Base-by-base conservation (phyloP, 2,113 vertebrate genomes). In the Mormoops blainvillei region DNA sequence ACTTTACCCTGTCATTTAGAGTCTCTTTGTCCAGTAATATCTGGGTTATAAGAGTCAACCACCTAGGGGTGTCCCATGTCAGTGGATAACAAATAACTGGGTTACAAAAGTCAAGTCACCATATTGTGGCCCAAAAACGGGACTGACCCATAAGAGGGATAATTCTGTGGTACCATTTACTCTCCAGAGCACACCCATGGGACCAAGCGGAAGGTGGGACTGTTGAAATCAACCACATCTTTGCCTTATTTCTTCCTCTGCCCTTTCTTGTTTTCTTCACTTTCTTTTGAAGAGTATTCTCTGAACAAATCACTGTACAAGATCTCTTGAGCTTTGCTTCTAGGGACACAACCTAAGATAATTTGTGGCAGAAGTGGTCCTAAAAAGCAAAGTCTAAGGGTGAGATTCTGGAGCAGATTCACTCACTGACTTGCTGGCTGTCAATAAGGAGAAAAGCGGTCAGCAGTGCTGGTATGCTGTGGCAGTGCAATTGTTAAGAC, bases 221-320 rank as follows among this genome's bases (percentile, higher is more conserved):
- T 87, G 94, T 88, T 56, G n/a, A 95, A 88, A 93, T 18, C 20
- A 77, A 91, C 20, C 31, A 73, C 26, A 54, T 65, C 26, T 93
- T 91, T 91, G 52, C 48, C 38, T 90, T n/a, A 13, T 26, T 65
- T 88, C 48, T 74, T 86, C 58, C 41, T 78, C 19, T 63, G 31
- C 0, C 8, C 43, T 73, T 91, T 94, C 38, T 50, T 94, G 10
- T 70, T 56, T 84, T 81, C 71, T 52, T 87, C 24, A 65, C 24
- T 91, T 81, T 92, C 43, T 94, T 73, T 36, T 94, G 36, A 95
- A 92, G 45, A 48, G 4, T n/a, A 78, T 8, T 45, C 6, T 63
- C 50, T 94, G n/a, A 73, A 45, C 38, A 84, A 81, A 65, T 71
- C 58, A 88, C 15, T 58, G 43, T 10, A 41, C 19, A 94, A 61